These are phyloP conservation scores for Pseudococcus jackbeardsleyi DNA, from an alignment of 2,888 invertebrate genomes.

Conservation along the genomic window DNA sequence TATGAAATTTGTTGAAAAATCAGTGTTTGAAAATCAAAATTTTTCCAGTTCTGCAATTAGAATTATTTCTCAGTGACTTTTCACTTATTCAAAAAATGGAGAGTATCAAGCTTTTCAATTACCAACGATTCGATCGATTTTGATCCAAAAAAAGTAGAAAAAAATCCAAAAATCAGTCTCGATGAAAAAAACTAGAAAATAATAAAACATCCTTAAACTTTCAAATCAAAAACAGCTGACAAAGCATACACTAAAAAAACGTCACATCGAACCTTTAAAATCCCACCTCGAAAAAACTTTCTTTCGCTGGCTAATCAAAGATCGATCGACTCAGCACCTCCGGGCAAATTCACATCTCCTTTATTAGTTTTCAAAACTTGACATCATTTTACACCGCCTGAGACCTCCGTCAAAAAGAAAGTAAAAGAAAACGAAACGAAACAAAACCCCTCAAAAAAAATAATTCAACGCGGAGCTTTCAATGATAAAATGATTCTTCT, in stretches of 20 bases:
- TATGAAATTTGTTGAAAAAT: too few species aligned
- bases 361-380: not conserved
- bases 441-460: not conserved
- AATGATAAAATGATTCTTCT: constrained; percentile 8
- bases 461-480: not conserved
- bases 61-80: too few species aligned
- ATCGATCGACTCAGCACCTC: not conserved
- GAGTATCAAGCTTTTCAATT: too few species aligned
- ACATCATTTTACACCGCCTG: not conserved
- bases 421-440: not conserved
- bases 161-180: not conserved
- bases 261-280: not conserved
- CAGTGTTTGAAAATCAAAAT: too few species aligned
- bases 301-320: not conserved
- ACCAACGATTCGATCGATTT: too few species aligned
- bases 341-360: not conserved
- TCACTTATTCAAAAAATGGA: too few species aligned
- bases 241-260: not conserved
- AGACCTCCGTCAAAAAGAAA: not conserved
- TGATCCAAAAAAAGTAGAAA: too few species aligned
- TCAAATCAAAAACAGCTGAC: not conserved
- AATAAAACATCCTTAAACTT: not conserved
- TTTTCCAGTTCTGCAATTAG: too few species aligned
- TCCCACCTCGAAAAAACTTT: not conserved
- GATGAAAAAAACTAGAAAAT: not conserved